Base-by-base conservation (phyloP, 2,888 invertebrate species). In the Drosophila pseudotakahashii region DNA sequence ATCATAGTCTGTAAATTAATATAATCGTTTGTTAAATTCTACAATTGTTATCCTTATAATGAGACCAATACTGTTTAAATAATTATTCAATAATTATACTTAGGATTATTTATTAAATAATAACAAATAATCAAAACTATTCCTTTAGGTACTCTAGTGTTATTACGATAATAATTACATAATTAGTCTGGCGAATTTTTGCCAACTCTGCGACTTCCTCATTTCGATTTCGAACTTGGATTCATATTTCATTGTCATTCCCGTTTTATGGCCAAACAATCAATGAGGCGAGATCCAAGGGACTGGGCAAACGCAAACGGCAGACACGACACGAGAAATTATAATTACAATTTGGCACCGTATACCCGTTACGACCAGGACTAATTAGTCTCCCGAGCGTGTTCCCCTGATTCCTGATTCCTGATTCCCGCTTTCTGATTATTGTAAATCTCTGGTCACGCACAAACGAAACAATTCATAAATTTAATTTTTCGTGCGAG, bases 381-480 rank as follows among this genome's bases (percentile, higher is more conserved):
- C 84, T 87, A 87, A 84, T 84, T 84, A 84, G 84, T 84, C 84
- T 84, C 85, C 87, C 72, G 84, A 84, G 84, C 85, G 84, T 84
- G 85, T 77, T 87, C 79, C 72, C 77, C 87, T 79, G 84, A 87
- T 87, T 84, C 83, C 78, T 84, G 84, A 87, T 84, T 87, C 73
- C 77, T 79, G 87, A 78, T 80, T 84, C 83, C 78, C 81, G 84
- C 81, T 81, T 84, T 71, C 84, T 85, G 85, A 87, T 84, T 84
- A 82, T 87, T 87, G 88, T 84, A 87, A 84, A 84, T 84, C 87
- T 84, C 79, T 84, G 84, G 84, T 84, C 84, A 84, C 84, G 84
- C 87, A 84, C 84, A 84, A 84, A 68, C 77, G 76, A 80, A 87
- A 84, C 82, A 84, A 84, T 87, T 84, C 87, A 84, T 84, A 87